Conservation (phyloP, 2,888 invertebrate species). For the Strigamia maritima region DNA sequence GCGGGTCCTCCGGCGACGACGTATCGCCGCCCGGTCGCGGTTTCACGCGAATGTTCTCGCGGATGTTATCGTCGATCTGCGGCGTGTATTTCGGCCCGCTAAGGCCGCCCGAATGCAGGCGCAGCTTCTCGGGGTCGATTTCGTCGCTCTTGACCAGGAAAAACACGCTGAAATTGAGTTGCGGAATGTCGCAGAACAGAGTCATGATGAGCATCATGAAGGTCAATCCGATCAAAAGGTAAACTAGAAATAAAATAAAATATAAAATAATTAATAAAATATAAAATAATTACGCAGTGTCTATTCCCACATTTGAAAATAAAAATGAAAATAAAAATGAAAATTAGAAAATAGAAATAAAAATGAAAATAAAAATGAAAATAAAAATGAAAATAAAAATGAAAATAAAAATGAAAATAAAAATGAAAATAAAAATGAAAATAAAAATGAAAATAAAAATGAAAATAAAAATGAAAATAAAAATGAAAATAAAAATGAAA, state of each 20-base stretch:
- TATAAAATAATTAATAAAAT: background rate
- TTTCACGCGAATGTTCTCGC: constrained; percentile 59
- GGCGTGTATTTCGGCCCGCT: constrained; percentile 55
- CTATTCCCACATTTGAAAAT: no score
- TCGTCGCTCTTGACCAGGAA: constrained; percentile 65
- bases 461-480: no score
- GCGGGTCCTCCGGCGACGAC: constrained; percentile 41
- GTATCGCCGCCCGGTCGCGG: constrained; percentile 63
- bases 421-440: no score
- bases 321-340: no score
- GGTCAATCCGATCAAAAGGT: constrained; percentile 74
- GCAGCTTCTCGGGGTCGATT: constrained; percentile 65
- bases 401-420: no score
- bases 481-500: no score
- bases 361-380: no score
- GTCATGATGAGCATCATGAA: constrained; percentile 80
- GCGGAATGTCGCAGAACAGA: constrained; percentile 83
- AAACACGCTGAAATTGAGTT: constrained; percentile 75
- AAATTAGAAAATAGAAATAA: no score
- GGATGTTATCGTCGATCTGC: constrained; percentile 56
- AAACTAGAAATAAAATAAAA: constrained; percentile 59
- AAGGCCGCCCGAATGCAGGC: constrained; percentile 55
- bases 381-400: no score
- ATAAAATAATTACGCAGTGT: no score
- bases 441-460: no score